Evolutionary conservation across 1,140 invertebrate species (phyloP), one percentile per base, ranked within the genome.

Genomic region (Drosophila ambigua): DNA sequence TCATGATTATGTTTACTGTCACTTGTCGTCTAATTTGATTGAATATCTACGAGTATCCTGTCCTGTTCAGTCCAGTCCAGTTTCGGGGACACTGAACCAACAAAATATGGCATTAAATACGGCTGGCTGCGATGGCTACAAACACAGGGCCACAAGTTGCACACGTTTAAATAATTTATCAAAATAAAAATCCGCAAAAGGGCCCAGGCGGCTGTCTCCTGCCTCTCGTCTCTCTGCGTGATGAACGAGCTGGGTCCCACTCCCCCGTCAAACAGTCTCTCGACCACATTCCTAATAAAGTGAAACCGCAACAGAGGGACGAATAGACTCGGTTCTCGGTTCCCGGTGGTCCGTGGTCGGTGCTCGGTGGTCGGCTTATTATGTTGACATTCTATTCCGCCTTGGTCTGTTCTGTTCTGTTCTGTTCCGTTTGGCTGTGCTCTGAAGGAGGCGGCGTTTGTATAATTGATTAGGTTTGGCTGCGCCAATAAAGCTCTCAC

Each of bases 401-500:
- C 49, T 39, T 62, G 59, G 50, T 60, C 49, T 31, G 31, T 26
- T 7, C 5, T 2, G 9, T 9, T 35, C 31, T 0, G 0, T 0
- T 35, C 9, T 3, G 35, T 39, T 5, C 11, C 5, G 11, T 35
- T 52, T 35, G 15, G 50, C 15, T 7, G 6, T 24, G 23, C 49
- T 7, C 9, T 16, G n/a, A 15, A 43, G 48, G 44, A 9, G 48
- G 7, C 43, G 55, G 59, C 55, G 60, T 72, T 72, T 78, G 74
- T 78, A 85, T 87, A 87, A 87, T 87, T 87, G 82, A 87, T 87
- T 87, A 87, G 82, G 74, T 87, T 82, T 77, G 82, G 65, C 71
- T 65, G 49, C 54, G 67, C 77, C 77, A 77, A 80, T 80, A 66
- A 72, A 81, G 62, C 62, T 63, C 64, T 55, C 77, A 64, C 66